Evolutionary conservation across 1,140 invertebrate species (phyloP), one percentile per base, ranked within the genome.

Genomic region (Xylocopa sonorina): DNA sequence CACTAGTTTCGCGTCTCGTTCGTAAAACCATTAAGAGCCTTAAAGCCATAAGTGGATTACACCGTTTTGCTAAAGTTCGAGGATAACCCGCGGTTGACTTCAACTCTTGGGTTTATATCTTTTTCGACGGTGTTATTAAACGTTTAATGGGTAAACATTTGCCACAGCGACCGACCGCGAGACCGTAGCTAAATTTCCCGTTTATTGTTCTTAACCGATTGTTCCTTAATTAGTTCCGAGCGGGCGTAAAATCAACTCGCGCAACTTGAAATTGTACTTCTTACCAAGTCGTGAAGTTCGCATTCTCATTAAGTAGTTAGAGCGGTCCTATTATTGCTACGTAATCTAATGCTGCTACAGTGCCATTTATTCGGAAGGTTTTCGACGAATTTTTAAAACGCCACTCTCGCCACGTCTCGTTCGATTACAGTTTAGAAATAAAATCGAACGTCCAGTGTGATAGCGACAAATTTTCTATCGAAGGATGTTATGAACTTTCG

Each of bases 1-100:
- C n/a, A n/a, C n/a, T 27, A 51, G 46, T 67, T 10, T 51, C 21
- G 18, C 29, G 34, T n/a, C 18, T 51, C 34, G 24, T 38, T 24
- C 55, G 64, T 80, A 72, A 84, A 75, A 84, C 67, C 32, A 80
- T 84, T 82, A 76, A 58, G 50, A 68, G 69, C 24, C 75, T 69
- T 67, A 80, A 80, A 38, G 41, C 10, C 5, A 51, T 80, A 84
- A 84, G 43, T 73, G 50, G 74, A 80, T 83, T 80, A 38, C 16
- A 58, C n/a, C 18, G 72, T 74, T 34, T 80, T 63, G 24, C 27
- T 9, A 14, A 68, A 71, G 66, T 77, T 76, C 72, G 12, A 38
- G 60, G 53, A 48, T 66, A 81, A 72, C 24, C n/a, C 12, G 32
- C 3, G 34, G 41, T 34, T 21, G 41, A 48, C 3, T 58, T 68